Evolutionary conservation across 1,140 invertebrate genomes (phyloP), one percentile per base, ranked within the genome.

Genomic region (Glossosoma conforme): DNA sequence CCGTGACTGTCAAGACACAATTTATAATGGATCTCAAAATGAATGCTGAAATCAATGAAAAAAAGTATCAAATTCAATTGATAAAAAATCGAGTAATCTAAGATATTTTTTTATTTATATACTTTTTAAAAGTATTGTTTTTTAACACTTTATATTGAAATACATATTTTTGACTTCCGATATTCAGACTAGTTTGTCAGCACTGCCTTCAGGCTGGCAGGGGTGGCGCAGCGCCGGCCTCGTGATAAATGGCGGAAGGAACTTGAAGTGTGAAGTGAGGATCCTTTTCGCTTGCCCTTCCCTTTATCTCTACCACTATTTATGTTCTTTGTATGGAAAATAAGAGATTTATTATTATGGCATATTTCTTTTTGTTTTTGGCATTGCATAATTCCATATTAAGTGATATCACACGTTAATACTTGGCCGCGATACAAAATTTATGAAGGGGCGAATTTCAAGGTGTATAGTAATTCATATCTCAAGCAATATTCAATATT

Each of bases 371-470:
- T 48, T 53, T 58, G 51, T 44, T 50, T 53, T 58, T 49, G 55
- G 50, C 45, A 22, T 58, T 58, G 55, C 55, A 58, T 58, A 58
- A 58, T 58, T 58, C 55, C 55, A 58, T 58, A 58, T 58, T 58
- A 58, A 58, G 55, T 50, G 46, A 50, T 57, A 44, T 57, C 49
- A 45, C 45, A 46, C 44, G 50, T 49, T 47, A 48, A 57, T 44
- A 25, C 42, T 30, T 22, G n/a, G 40, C 21, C 18, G 44, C 40
- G 49, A 56, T 56, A 48, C 49, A 19, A 38, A 28, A 57, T 57
- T 57, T 57, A 57, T 57, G 48, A n/a, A n/a, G n/a, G n/a, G n/a
- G n/a, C n/a, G n/a, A n/a, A n/a, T n/a, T n/a, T n/a, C n/a, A n/a
- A n/a, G n/a, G n/a, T n/a, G n/a, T n/a, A n/a, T n/a, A n/a, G n/a